phyloP scores from a whole-genome alignment of 2,797 vertebrate genomes.

The Poecile montanus region DNA sequence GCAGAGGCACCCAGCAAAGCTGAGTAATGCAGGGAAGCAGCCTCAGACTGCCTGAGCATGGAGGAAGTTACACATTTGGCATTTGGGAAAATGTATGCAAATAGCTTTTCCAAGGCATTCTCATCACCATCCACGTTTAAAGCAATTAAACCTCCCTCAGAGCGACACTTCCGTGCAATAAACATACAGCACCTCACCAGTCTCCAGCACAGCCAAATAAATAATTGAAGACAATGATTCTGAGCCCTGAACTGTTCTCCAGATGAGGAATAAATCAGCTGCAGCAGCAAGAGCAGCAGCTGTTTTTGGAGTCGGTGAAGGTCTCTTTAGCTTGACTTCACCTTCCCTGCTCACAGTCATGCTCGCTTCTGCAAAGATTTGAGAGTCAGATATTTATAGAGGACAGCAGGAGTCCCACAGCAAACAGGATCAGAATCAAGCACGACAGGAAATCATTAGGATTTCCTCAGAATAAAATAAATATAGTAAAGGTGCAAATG shows the following conservation, averaged over 20 bases:
- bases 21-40: not conserved
- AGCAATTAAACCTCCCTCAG: conserved; percentile 65
- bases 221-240: not conserved
- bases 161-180: conserved; percentile 52
- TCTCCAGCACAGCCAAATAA: conserved; percentile 31
- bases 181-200: not conserved
- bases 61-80: conserved; percentile 40
- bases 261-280: conserved; percentile 55
- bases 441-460: conserved; percentile 39
- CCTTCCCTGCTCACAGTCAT: not conserved
- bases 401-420: conserved; percentile 13
- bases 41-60: not conserved
- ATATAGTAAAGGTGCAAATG: conserved; percentile 6
- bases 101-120: conserved; percentile 44
- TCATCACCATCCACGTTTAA: conserved; percentile 43
- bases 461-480: conserved; percentile 50
- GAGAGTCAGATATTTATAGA: conserved; percentile 29
- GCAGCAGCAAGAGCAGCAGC: conserved; percentile 13
- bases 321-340: conserved; percentile 21
- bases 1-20: not conserved
- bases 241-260: conserved; percentile 28
- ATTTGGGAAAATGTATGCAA: conserved; percentile 52
- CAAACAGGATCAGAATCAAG: conserved; percentile 37
- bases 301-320: conserved; percentile 43
- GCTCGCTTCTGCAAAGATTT: not conserved